Evolutionary conservation across 2,888 invertebrate species (phyloP).

Genomic region (Pycnomerus fuliginosus): DNA sequence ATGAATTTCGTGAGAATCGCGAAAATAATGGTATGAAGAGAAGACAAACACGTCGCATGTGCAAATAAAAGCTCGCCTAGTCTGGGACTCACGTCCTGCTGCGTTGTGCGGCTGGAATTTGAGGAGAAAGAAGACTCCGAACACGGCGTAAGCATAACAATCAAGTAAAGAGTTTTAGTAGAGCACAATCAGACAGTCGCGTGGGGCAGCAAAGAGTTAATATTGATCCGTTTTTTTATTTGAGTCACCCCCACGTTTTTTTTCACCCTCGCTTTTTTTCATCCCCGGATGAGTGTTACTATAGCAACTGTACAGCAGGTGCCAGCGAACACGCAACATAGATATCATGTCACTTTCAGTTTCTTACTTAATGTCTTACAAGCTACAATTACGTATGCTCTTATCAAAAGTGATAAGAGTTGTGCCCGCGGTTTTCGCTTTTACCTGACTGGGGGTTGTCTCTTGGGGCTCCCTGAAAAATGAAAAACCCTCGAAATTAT

Average conservation of each 20-base stretch:
- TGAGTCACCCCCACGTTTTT: constrained; percentile 63
- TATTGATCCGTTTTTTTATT: constrained; percentile 68
- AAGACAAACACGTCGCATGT: too few species aligned
- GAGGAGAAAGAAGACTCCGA: too few species aligned
- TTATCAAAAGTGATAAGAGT: constrained; percentile 5
- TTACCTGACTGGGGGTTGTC: too few species aligned
- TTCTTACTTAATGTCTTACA: constrained; percentile 46
- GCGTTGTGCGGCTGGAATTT: too few species aligned
- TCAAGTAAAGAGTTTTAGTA: constrained; percentile 40
- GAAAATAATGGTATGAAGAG: too few species aligned
- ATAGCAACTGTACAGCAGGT: constrained; percentile 62
- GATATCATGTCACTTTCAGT: constrained; percentile 52
- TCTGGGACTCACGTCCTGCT: too few species aligned
- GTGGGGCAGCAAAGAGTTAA: constrained; percentile 64
- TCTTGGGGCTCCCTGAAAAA: too few species aligned
- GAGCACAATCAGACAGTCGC: constrained; percentile 44
- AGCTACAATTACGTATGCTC: constrained; percentile 37
- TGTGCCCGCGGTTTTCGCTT: not conserved
- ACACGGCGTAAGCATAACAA: constrained; percentile 34
- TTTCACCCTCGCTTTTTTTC: constrained; percentile 59
- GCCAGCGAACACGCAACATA: constrained; percentile 55
- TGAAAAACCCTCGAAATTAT: too few species aligned
- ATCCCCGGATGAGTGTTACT: constrained; percentile 63
- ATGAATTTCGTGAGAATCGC: too few species aligned
- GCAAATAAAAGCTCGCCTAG: too few species aligned